Base-by-base conservation (phyloP, 2,797 vertebrate genomes). In the Enteromius mattozi region DNA sequence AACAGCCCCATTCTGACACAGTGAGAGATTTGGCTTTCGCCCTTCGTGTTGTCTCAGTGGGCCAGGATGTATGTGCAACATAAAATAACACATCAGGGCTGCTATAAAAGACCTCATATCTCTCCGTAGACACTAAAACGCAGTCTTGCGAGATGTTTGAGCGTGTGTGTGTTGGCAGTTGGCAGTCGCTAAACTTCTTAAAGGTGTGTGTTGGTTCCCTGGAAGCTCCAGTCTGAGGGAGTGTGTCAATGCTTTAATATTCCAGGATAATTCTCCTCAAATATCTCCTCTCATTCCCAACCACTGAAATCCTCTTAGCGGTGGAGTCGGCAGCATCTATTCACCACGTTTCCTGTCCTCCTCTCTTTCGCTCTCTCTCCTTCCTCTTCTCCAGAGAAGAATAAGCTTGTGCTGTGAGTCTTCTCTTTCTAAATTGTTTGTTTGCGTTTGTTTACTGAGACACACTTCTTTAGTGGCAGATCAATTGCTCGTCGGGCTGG, bases 241-340 rank as follows among this genome's bases (percentile, higher is more conserved):
- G 90, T 92, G 91, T 91, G 90, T 87, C 90, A 92, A 86, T 91
- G 91, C 92, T 94, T 93, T 93, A 94, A 93, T 89, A 86, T 85
- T 88, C 85, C 79, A 78, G 65, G 82, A 40, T 84, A 86, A 83
- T 87, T 81, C 86, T 88, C 40, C 68, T 51, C 74, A 87, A 86
- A 86, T 85, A 74, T 88, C 72, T 78, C 81, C 78, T 78, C 85
- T 87, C 84, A 42, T 81, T 78, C 82, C 79, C 40, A 69, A 82
- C 87, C 85, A 75, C 80, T 33, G 51, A 87, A 88, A 88, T 88
- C 83, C 77, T 86, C 84, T 88, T 89, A 87, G 33, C 54, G 24
- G 24, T 65, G 45, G 13, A 83, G 56, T 83, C 77, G 17, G 71
- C 63, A 65, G 76, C 61, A 74, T 88, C 63, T 81, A 72, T 86